Evolutionary conservation across 2,113 vertebrate species (phyloP).

Genomic region (Acanthochromis polyacanthus): DNA sequence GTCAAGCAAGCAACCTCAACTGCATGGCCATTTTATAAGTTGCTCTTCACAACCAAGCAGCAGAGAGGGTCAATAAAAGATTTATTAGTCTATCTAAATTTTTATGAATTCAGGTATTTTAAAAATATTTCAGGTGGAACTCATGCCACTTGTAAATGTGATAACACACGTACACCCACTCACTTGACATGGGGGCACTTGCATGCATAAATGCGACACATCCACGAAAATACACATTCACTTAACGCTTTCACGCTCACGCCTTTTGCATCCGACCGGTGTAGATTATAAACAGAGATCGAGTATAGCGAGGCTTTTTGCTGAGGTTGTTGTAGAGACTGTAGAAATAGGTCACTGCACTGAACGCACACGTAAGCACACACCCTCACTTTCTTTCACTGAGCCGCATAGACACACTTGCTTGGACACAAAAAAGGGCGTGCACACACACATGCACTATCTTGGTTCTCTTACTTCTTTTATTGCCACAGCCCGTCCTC

Average conservation of each 20-base stretch:
- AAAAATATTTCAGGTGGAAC: constrained; percentile 27
- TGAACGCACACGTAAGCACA: constrained; percentile 39
- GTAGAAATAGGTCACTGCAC: constrained; percentile 80
- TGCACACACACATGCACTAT: constrained; percentile 21
- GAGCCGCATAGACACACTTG: constrained; percentile 27
- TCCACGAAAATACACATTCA: constrained; percentile 47
- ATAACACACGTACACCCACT: not conserved
- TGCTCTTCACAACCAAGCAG: constrained; percentile 7
- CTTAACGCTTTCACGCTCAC: constrained; percentile 42
- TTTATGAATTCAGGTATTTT: constrained; percentile 13
- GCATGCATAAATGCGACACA: constrained; percentile 45
- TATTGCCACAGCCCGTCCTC: constrained; percentile 40
- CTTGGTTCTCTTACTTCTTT: constrained; percentile 23
- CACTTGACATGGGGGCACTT: constrained; percentile 11
- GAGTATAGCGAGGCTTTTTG: constrained; percentile 60
- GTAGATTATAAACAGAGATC: constrained; percentile 48
- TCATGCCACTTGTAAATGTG: not conserved
- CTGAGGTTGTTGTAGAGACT: constrained; percentile 74
- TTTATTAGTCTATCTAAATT: constrained; percentile 6
- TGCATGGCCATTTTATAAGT: not conserved
- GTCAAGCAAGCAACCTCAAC: not conserved
- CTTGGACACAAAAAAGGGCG: constrained; percentile 1
- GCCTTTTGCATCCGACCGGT: constrained; percentile 46
- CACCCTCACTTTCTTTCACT: constrained; percentile 41
- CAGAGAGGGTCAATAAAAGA: not conserved